phyloP scores from a whole-genome alignment of 30 jellyfish, hydroid and myxozoan species.

The Phacellophora camtschatica region DNA sequence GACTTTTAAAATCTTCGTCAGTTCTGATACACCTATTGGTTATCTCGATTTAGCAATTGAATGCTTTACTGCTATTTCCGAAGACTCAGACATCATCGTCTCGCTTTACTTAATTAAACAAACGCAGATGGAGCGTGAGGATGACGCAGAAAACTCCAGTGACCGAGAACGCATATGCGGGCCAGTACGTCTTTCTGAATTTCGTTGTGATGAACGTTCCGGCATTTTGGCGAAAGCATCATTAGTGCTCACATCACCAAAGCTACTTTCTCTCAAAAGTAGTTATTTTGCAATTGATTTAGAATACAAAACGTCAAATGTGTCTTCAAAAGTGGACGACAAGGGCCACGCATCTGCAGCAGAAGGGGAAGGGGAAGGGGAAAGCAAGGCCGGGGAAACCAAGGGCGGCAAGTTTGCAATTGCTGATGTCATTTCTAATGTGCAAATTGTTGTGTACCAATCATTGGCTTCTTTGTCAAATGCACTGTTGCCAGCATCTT shows the following conservation, averaged over 20 bases:
- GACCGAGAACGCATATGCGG: slow-evolving; percentile 53
- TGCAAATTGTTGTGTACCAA: slow-evolving; percentile 45
- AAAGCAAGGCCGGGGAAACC: background rate
- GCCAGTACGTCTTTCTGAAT: slow-evolving; percentile 57
- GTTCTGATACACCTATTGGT: slow-evolving; percentile 76
- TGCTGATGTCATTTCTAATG: slow-evolving; percentile 45
- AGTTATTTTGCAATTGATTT: slow-evolving; percentile 53
- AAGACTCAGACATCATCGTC: slow-evolving; percentile 22
- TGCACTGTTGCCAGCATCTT: slow-evolving; percentile 16
- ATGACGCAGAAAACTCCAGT: slow-evolving; percentile 20
- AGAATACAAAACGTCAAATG: slow-evolving; percentile 27
- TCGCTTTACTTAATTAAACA: slow-evolving; percentile 16
- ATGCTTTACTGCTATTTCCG: slow-evolving; percentile 34
- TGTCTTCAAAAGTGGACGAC: background rate
- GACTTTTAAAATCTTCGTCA: slow-evolving; percentile 67
- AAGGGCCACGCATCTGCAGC: background rate
- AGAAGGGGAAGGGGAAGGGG: background rate
- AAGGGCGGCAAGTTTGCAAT: background rate
- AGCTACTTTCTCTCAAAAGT: slow-evolving; percentile 54
- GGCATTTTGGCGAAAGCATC: slow-evolving; percentile 14
- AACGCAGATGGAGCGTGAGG: background rate
- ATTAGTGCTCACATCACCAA: slow-evolving; percentile 62
- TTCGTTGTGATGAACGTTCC: slow-evolving; percentile 12
- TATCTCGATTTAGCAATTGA: slow-evolving; percentile 66
- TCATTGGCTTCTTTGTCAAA: background rate